phyloP scores from a whole-genome alignment of 2,113 vertebrate species.

The Ctenodactylus gundi region DNA sequence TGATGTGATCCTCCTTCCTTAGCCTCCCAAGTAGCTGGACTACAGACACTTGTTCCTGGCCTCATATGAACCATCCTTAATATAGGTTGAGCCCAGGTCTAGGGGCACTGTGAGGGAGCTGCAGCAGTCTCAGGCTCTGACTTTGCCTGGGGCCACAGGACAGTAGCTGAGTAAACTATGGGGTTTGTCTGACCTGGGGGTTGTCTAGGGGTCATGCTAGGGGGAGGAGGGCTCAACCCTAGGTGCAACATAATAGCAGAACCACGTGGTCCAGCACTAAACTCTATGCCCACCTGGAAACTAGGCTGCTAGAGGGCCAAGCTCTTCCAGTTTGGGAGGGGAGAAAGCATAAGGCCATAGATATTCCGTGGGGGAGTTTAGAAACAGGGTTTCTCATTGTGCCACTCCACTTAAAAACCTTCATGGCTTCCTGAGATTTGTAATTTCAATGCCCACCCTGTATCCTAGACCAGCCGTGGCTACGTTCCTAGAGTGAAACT shows the following conservation, averaged over 20 bases:
- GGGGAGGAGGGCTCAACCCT: neutral
- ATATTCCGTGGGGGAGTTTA: neutral
- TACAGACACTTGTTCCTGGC: neutral
- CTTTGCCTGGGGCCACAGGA: neutral
- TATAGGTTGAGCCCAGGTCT: neutral
- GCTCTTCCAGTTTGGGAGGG: neutral
- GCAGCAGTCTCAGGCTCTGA: neutral
- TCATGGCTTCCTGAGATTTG: neutral
- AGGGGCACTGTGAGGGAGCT: no score
- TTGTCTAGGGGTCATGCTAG: neutral
- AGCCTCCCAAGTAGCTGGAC: neutral
- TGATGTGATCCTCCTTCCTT: neutral
- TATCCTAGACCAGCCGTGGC: neutral
- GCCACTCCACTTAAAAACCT: neutral
- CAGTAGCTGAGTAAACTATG: neutral
- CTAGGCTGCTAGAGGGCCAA: neutral
- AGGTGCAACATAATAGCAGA: neutral
- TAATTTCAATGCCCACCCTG: neutral
- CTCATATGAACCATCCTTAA: neutral
- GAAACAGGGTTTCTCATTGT: neutral
- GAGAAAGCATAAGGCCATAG: neutral
- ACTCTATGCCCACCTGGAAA: neutral
- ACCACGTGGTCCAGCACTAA: neutral
- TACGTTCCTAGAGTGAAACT: neutral
- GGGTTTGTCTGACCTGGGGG: neutral